Percentiles rank a stretch among this genome's conserved stretches.
These are phyloP conservation scores for Protaetia brevitarsis DNA, from an alignment of 1,140 invertebrate genomes.

Conservation along the genomic window DNA sequence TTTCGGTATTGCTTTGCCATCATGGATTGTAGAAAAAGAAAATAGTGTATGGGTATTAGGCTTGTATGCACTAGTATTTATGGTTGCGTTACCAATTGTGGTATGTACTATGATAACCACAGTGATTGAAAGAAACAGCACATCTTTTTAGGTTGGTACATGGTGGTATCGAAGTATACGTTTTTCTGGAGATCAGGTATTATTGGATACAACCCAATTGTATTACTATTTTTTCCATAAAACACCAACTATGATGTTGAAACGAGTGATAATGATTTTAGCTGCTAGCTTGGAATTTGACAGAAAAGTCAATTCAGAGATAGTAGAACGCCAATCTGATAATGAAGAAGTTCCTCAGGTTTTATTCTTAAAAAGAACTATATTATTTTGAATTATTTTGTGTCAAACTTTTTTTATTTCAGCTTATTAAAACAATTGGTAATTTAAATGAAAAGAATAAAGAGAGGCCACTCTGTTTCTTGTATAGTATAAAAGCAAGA, in stretches of 20 bases:
- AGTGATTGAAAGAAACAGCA: background rate
- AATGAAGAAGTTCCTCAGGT: conserved; percentile 92
- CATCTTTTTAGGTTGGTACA: conserved; percentile 70
- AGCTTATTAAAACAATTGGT: conserved; percentile 87
- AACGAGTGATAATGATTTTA: conserved; percentile 93
- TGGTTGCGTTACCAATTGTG: conserved; percentile 91
- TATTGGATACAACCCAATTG: conserved; percentile 92
- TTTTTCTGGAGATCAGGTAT: conserved; percentile 93
- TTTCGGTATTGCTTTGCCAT: conserved; percentile 98
- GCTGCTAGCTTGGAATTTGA: conserved; percentile 96
- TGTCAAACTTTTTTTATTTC: conserved; percentile 41
- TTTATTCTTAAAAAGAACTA: conserved; percentile 46
- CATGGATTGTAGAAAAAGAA: conserved; percentile 99
- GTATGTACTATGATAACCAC: conserved; percentile 49
- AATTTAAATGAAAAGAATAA: conserved; percentile 94
- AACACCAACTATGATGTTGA: conserved; percentile 91
- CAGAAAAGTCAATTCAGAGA: conserved; percentile 88
- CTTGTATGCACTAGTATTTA: conserved; percentile 93
- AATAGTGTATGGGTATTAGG: conserved; percentile 97
- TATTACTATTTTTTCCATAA: conserved; percentile 96
- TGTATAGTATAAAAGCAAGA: conserved; percentile 96
- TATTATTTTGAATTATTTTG: background rate
- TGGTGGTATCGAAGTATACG: conserved; percentile 99
- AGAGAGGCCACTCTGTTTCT: conserved; percentile 87
- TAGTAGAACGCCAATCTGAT: conserved; percentile 89